Evolutionary conservation across 2,888 invertebrate genomes (phyloP).

Genomic region (Trichacis sp.): DNA sequence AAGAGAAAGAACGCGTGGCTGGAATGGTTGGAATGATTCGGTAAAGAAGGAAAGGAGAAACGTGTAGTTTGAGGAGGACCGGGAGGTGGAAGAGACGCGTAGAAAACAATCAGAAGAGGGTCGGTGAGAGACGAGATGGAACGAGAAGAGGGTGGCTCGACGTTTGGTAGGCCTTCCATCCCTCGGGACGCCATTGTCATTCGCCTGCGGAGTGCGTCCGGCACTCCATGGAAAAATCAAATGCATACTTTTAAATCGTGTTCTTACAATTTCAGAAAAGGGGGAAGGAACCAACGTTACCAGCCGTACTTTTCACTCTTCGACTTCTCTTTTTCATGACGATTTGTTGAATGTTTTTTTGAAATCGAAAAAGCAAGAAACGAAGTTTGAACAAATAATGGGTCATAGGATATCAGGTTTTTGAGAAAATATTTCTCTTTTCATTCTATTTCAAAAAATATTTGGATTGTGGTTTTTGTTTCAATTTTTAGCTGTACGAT

Average conservation of each 20-base stretch:
- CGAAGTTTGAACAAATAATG: too few relatives aligned
- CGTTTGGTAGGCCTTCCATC: constrained; percentile 60
- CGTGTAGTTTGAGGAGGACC: constrained; percentile 44
- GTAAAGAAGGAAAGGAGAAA: constrained; percentile 38
- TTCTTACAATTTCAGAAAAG: constrained; percentile 27
- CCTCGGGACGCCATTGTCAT: constrained; percentile 66
- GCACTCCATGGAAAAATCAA: constrained; percentile 64
- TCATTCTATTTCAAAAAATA: too few relatives aligned
- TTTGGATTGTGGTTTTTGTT: too few relatives aligned
- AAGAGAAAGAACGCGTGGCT: constrained; percentile 36
- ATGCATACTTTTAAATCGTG: constrained; percentile 59
- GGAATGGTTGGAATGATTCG: constrained; percentile 37
- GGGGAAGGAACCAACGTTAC: constrained; percentile 15
- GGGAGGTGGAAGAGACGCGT: constrained; percentile 57
- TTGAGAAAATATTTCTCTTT: not conserved
- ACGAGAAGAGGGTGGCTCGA: constrained; percentile 43
- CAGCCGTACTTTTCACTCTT: constrained; percentile 10
- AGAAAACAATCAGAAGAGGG: constrained; percentile 63
- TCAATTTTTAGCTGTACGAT: too few relatives aligned
- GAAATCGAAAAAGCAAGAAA: too few relatives aligned
- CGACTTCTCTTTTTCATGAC: not conserved
- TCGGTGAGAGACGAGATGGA: constrained; percentile 52
- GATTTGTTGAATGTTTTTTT: not conserved
- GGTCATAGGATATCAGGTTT: not conserved
- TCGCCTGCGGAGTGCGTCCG: constrained; percentile 60